A percentile compares a stretch with the other conserved stretches of the same genome.
phyloP scores from a whole-genome alignment of 2,797 vertebrate species.

The Kryptolebias ocellatus region DNA sequence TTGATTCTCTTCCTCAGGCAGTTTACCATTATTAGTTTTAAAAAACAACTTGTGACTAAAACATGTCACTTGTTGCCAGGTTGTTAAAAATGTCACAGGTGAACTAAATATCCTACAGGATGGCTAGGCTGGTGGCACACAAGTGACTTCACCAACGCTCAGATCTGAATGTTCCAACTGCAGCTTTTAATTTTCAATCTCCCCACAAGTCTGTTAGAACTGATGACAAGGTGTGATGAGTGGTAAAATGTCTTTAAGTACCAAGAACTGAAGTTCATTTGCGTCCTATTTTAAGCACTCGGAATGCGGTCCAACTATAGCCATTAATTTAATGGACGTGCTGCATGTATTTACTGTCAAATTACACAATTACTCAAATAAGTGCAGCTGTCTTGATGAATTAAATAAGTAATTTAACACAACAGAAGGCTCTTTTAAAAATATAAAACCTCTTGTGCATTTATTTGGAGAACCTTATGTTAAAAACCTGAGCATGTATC shows the following conservation, averaged over 20 bases:
- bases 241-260: not conserved
- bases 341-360: conserved; percentile 14
- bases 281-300: not conserved
- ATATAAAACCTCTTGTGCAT: not conserved
- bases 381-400: not conserved
- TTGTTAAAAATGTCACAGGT: not conserved
- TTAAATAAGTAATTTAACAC: conserved; percentile 2
- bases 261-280: not conserved
- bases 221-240: not conserved
- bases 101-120: not conserved
- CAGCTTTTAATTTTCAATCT: not conserved
- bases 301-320: not conserved
- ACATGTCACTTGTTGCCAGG: conserved; percentile 6
- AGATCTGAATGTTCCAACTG: not conserved
- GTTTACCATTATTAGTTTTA: not conserved
- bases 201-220: not conserved
- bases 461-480: not conserved
- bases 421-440: not conserved
- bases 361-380: conserved; percentile 21
- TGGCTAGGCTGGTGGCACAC: not conserved
- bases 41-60: not conserved
- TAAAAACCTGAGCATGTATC: not conserved
- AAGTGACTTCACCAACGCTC: not conserved
- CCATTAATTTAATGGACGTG: conserved; percentile 13
- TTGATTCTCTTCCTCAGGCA: not conserved